These are phyloP conservation scores for Sminthurides bifidus DNA, from an alignment of 1,140 invertebrate genomes.

Conservation along the genomic window DNA sequence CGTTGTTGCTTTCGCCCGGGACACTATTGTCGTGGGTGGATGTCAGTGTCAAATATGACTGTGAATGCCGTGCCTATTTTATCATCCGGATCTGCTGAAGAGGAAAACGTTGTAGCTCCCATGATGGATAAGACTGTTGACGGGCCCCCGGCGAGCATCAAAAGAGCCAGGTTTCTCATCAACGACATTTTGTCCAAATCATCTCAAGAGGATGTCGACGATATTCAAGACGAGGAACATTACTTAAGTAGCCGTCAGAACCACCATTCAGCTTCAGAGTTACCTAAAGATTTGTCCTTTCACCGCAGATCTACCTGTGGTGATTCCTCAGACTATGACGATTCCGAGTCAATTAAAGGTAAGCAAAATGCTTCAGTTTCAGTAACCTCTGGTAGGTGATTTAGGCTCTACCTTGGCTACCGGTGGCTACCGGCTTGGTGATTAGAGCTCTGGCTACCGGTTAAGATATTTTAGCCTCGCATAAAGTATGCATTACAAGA, in stretches of 20 bases:
- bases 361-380: neutral
- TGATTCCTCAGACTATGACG: slow-evolving; percentile 30
- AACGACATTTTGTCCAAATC: slow-evolving; percentile 31
- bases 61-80: slow-evolving; percentile 29
- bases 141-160: slow-evolving; percentile 27
- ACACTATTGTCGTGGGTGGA: neutral
- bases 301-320: slow-evolving; percentile 24
- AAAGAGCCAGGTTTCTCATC: slow-evolving; percentile 29
- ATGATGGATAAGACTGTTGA: slow-evolving; percentile 16
- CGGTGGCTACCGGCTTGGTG: no score
- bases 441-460: no score
- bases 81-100: slow-evolving; percentile 21
- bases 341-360: slow-evolving; percentile 32
- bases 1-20: neutral
- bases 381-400: no score
- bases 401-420: no score
- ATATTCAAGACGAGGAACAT: slow-evolving; percentile 8
- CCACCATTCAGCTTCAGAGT: slow-evolving; percentile 11
- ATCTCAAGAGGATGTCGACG: slow-evolving; percentile 8
- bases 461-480: no score
- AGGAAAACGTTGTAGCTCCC: slow-evolving; percentile 14
- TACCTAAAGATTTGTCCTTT: slow-evolving; percentile 30
- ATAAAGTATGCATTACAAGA: no score
- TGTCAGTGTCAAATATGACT: slow-evolving; percentile 28
- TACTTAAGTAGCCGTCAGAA: slow-evolving; percentile 11